Evolutionary conservation across 1,140 invertebrate species (phyloP).

Genomic region (Lasaia peninsularis): DNA sequence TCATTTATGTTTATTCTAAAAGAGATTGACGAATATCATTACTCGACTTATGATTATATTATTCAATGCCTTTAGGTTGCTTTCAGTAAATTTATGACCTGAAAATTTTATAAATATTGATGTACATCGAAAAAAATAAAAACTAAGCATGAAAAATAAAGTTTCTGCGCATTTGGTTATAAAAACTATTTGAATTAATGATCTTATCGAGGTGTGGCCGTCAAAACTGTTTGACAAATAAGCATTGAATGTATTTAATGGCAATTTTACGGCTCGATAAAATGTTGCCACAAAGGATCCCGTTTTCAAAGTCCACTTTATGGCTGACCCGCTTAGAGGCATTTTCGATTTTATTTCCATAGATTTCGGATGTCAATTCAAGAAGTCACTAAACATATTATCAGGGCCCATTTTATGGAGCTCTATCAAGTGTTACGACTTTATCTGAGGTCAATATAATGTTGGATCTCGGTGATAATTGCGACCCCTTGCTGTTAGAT

Average conservation of each 20-base stretch:
- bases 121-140: too few species aligned
- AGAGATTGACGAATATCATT: too few species aligned
- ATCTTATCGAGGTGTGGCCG: constrained; percentile 1
- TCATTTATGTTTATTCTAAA: too few species aligned
- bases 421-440: background rate
- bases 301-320: constrained; percentile 41
- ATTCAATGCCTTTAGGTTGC: too few species aligned
- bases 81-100: too few species aligned
- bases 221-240: constrained; percentile 27
- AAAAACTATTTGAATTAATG: background rate
- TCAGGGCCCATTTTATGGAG: background rate
- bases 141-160: too few species aligned
- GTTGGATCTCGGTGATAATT: background rate
- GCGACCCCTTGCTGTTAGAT: background rate
- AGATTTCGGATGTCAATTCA: background rate
- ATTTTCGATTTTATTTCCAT: constrained; percentile 32
- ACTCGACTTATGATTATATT: too few species aligned
- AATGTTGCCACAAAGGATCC: constrained; percentile 29
- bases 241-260: constrained; percentile 32
- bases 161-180: too few species aligned
- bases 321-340: constrained; percentile 26
- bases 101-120: too few species aligned
- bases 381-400: constrained; percentile 12
- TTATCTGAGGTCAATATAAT: constrained; percentile 4
- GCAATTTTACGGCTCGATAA: constrained; percentile 33